These are phyloP conservation scores for Typhlichthys subterraneus DNA, from an alignment of 2,797 vertebrate species.

Conservation along the genomic window DNA sequence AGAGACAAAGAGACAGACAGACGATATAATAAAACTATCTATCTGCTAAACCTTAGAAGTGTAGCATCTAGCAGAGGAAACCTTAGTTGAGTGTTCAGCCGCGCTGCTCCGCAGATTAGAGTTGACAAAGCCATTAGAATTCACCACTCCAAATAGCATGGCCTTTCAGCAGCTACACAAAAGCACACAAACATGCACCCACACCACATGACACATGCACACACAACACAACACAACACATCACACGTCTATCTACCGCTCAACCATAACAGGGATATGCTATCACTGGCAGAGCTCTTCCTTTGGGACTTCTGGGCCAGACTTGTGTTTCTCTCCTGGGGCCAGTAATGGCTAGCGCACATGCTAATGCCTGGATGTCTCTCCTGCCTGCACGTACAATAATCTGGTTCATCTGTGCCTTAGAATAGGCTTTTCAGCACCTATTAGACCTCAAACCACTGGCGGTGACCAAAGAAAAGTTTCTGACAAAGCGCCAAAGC, in stretches of 20 bases:
- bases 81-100: constrained; percentile 50
- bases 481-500: constrained; percentile 72
- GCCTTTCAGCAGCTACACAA: constrained; percentile 55
- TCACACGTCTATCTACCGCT: constrained; percentile 58
- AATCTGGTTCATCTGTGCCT: constrained; percentile 52
- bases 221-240: constrained; percentile 8
- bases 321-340: constrained; percentile 71
- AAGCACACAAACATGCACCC: constrained; percentile 13
- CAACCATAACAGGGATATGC: constrained; percentile 57
- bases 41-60: constrained; percentile 30
- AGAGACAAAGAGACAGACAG: too few species aligned
- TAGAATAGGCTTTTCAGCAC: constrained; percentile 63
- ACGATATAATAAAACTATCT: constrained; percentile 6
- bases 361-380: constrained; percentile 68
- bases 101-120: constrained; percentile 54
- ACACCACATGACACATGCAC: constrained; percentile 16
- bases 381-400: constrained; percentile 46
- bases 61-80: constrained; percentile 50
- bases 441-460: constrained; percentile 62
- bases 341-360: constrained; percentile 64
- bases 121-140: constrained; percentile 76
- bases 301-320: constrained; percentile 55
- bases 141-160: constrained; percentile 57
- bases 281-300: constrained; percentile 59
- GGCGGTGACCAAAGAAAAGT: constrained; percentile 57